Evolutionary conservation across 1,140 invertebrate genomes (phyloP).

Genomic region (Drosophila sproati): DNA sequence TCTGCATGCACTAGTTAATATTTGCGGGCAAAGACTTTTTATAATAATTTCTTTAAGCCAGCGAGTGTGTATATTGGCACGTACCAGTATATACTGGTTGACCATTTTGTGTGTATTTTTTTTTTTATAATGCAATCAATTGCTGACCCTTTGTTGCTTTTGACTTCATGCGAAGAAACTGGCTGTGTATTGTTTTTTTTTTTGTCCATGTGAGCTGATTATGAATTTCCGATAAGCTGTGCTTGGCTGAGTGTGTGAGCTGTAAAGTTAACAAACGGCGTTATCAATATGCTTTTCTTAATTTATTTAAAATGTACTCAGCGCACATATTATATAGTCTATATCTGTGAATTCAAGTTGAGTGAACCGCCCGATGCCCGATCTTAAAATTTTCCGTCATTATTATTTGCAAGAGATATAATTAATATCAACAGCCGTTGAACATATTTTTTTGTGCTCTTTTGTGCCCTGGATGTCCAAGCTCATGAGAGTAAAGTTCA

Average conservation of each 20-base stretch:
- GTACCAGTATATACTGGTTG: background rate
- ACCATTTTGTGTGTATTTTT: background rate
- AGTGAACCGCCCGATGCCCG: slow-evolving; percentile 23
- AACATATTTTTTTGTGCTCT: slow-evolving; percentile 5
- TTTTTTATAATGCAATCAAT: slow-evolving; percentile 1
- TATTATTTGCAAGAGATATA: slow-evolving; percentile 35
- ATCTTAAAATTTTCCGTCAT: slow-evolving; percentile 10
- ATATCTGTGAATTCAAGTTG: slow-evolving; percentile 19
- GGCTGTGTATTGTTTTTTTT: slow-evolving; percentile 10
- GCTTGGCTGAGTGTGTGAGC: background rate
- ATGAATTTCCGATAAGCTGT: slow-evolving; percentile 19
- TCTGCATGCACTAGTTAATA: slow-evolving; percentile 16
- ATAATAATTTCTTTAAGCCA: background rate
- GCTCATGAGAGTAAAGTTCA: slow-evolving; percentile 29
- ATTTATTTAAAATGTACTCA: slow-evolving; percentile 3
- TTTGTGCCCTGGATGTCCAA: slow-evolving; percentile 11
- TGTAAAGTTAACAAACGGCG: background rate
- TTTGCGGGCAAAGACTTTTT: background rate
- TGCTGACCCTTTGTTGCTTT: slow-evolving; percentile 32
- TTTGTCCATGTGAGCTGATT: slow-evolving; percentile 16
- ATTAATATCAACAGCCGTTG: slow-evolving; percentile 1
- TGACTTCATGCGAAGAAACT: slow-evolving; percentile 2
- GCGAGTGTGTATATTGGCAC: background rate
- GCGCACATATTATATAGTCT: background rate
- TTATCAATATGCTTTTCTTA: slow-evolving; percentile 4